Evolutionary conservation across 1,140 invertebrate species (phyloP).

Genomic region (Drosophila persimilis): DNA sequence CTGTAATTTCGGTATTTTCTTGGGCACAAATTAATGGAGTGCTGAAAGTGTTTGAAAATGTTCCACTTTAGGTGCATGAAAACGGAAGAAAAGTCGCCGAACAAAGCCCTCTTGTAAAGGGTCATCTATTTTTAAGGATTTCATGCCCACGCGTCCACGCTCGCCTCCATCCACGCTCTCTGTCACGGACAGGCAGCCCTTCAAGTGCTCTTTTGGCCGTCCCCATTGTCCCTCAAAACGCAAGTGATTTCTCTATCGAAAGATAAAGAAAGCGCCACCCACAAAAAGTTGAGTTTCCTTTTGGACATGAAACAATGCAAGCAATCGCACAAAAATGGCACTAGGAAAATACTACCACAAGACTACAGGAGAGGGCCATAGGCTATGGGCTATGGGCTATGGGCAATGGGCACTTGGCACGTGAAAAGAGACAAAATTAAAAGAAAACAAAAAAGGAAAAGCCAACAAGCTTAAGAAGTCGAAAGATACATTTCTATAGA

Average conservation of each 20-base stretch:
- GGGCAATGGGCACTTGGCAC: conserved; percentile 24
- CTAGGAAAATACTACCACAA: conserved; percentile 51
- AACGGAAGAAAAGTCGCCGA: background rate
- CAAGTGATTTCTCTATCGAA: conserved; percentile 51
- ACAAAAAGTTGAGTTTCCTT: conserved; percentile 32
- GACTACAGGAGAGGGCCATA: conserved; percentile 20
- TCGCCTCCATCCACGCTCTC: background rate
- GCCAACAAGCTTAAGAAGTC: conserved; percentile 1
- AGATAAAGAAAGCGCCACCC: conserved; percentile 23
- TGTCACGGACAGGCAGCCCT: conserved; percentile 18
- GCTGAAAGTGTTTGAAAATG: background rate
- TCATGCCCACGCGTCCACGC: background rate
- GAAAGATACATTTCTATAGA: background rate
- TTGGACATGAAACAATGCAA: conserved; percentile 59
- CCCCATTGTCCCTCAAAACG: conserved; percentile 26
- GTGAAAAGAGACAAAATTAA: conserved; percentile 52
- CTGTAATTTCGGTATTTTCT: background rate
- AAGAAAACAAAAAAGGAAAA: conserved; percentile 28
- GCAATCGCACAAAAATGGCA: conserved; percentile 65
- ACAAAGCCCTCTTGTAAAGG: conserved; percentile 8
- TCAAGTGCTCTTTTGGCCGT: conserved; percentile 25
- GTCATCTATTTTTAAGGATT: conserved; percentile 21
- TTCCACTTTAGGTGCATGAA: conserved; percentile 2
- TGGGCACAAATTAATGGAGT: conserved; percentile 28
- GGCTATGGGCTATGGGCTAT: too few species aligned